Conservation (phyloP, 2,113 vertebrate species). For the Pseudolaguvia tuberculata region DNA sequence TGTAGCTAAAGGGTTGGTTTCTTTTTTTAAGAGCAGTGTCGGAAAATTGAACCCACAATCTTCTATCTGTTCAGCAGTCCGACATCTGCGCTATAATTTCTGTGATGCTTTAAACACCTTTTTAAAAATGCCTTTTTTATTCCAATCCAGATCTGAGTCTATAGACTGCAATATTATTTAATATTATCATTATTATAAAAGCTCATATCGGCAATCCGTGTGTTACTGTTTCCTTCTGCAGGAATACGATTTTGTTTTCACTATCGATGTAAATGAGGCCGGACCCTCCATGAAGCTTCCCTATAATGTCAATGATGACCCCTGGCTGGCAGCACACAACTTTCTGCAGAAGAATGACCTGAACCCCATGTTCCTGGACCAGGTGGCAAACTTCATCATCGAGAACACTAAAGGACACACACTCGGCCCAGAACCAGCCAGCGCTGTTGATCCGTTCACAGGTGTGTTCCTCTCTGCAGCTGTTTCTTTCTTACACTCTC, state of each 20-base stretch:
- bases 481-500: not conserved
- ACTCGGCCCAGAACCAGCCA: slow-evolving; percentile 65
- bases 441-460: slow-evolving; percentile 85
- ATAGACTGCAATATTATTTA: not conserved
- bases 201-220: not conserved
- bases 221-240: slow-evolving; percentile 53
- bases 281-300: slow-evolving; percentile 92
- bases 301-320: slow-evolving; percentile 88
- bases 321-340: slow-evolving; percentile 92
- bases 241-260: slow-evolving; percentile 97
- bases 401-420: slow-evolving; percentile 93
- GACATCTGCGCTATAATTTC: too few relatives aligned
- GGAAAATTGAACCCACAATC: too few relatives aligned
- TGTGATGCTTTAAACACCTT: not conserved
- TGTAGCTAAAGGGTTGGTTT: too few relatives aligned
- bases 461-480: slow-evolving; percentile 66
- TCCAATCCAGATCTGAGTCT: not conserved
- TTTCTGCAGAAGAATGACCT: slow-evolving; percentile 93
- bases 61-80: too few relatives aligned
- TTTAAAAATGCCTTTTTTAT: too few relatives aligned
- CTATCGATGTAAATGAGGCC: slow-evolving; percentile 92
- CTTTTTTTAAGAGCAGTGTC: too few relatives aligned
- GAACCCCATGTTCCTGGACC: slow-evolving; percentile 93
- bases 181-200: too few relatives aligned
- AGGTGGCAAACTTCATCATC: slow-evolving; percentile 96